Percentiles rank a stretch among this genome's conserved stretches.
These are phyloP conservation scores for Aspidiotus destructor DNA, from an alignment of 2,888 invertebrate species.

Conservation along the genomic window DNA sequence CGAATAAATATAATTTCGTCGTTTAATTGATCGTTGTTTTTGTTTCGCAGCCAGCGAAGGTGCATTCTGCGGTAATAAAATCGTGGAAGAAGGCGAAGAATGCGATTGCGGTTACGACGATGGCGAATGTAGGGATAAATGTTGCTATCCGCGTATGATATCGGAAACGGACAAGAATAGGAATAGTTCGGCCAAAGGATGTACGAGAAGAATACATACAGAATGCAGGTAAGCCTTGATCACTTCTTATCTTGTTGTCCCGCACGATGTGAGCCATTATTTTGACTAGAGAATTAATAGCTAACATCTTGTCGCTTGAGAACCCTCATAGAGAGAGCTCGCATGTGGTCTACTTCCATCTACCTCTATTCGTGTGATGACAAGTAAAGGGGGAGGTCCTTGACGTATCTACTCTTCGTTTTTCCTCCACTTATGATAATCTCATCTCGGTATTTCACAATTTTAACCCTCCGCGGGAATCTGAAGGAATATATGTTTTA, in stretches of 20 bases:
- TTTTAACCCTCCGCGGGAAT: too few relatives aligned
- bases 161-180: constrained; percentile 57
- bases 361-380: too few relatives aligned
- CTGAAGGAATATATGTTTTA: too few relatives aligned
- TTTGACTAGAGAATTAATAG: too few relatives aligned
- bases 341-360: too few relatives aligned
- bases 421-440: too few relatives aligned
- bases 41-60: constrained; percentile 58
- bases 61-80: constrained; percentile 98
- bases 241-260: background rate
- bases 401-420: too few relatives aligned
- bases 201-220: constrained; percentile 55
- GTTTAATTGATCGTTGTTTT: background rate
- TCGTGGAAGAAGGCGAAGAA: constrained; percentile 94
- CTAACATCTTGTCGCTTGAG: too few relatives aligned
- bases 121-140: constrained; percentile 81
- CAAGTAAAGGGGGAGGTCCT: too few relatives aligned
- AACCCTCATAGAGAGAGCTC: too few relatives aligned
- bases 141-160: constrained; percentile 82
- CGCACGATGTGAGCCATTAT: background rate
- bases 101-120: constrained; percentile 95
- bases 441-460: too few relatives aligned
- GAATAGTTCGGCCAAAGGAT: constrained; percentile 66
- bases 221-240: constrained; percentile 59
- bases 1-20: too few relatives aligned